Evolutionary conservation across 2,797 vertebrate species (phyloP).

Genomic region (Xiphorhynchus erythropygius): DNA sequence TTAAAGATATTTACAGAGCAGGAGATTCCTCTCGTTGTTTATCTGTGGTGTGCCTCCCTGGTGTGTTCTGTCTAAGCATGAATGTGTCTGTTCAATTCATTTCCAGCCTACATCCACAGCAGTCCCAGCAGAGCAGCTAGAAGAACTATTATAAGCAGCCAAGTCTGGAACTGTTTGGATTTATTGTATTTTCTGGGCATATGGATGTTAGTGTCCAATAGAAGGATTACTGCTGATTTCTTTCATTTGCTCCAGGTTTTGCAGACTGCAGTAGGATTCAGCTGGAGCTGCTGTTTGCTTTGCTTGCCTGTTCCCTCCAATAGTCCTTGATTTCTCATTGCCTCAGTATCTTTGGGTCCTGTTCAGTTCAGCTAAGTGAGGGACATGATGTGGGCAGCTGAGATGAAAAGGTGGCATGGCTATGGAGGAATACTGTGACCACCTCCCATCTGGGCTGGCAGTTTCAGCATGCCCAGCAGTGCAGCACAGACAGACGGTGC

Average conservation of each 20-base stretch:
- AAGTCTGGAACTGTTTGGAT: constrained; percentile 22
- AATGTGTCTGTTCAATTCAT: not conserved
- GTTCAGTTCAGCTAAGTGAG: not conserved
- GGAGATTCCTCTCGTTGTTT: constrained; percentile 15
- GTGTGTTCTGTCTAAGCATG: not conserved
- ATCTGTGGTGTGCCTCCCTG: constrained; percentile 33
- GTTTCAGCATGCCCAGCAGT: not conserved
- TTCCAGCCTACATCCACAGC: not conserved
- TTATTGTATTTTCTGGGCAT: constrained; percentile 11
- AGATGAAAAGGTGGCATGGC: not conserved
- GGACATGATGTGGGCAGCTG: not conserved
- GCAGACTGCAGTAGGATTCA: not conserved
- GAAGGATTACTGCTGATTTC: not conserved
- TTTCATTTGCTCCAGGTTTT: not conserved
- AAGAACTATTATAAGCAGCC: not conserved
- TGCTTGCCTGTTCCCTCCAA: not conserved
- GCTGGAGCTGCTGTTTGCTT: not conserved
- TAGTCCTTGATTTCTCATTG: not conserved
- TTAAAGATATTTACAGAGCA: constrained; percentile 33
- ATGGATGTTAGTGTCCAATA: not conserved
- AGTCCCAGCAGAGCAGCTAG: not conserved
- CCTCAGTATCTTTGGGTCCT: not conserved
- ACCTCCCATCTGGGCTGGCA: accelerated
- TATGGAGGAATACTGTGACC: not conserved
- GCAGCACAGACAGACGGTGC: accelerated